A percentile compares a stretch with the other conserved stretches of the same genome.
Evolutionary conservation across 2,888 invertebrate genomes (phyloP).

Genomic region (Prionchulus punctatus): DNA sequence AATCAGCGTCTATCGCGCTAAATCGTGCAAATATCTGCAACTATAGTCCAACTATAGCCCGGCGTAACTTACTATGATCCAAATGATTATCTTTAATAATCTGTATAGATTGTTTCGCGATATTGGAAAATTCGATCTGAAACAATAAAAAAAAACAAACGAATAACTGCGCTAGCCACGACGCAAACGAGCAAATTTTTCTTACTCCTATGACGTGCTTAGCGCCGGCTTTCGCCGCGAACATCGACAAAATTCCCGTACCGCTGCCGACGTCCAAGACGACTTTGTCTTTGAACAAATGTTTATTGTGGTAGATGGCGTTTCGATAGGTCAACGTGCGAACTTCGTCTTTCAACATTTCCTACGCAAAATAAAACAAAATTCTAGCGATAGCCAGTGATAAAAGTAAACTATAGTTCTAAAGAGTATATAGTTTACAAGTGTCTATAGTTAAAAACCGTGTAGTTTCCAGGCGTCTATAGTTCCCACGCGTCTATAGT

Average conservation of each 20-base stretch:
- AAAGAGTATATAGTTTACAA: too few species aligned
- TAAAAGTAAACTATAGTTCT: too few species aligned
- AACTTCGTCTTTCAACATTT: constrained; percentile 99
- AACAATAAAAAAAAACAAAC: constrained; percentile 14
- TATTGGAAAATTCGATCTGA: constrained; percentile 86
- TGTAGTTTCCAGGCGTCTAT: too few species aligned
- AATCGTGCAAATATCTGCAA: too few species aligned
- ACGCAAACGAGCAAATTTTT: neutral
- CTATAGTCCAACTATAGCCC: neutral
- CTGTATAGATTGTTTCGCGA: constrained; percentile 87
- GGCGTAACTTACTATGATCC: constrained; percentile 34
- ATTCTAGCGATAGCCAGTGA: neutral
- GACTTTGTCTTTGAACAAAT: constrained; percentile 70
- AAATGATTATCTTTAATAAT: constrained; percentile 56
- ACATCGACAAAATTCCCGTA: constrained; percentile 97
- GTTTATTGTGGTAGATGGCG: constrained; percentile 98
- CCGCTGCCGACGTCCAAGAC: constrained; percentile 98
- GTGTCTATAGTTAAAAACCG: too few species aligned
- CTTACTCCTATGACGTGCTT: constrained; percentile 66
- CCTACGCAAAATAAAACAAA: constrained; percentile 37
- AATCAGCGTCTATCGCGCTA: neutral
- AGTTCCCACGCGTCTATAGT: too few species aligned
- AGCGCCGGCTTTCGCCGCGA: constrained; percentile 96
- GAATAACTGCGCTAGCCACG: neutral
- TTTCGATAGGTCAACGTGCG: constrained; percentile 92